Evolutionary conservation across 2,888 invertebrate genomes (phyloP), one percentile per base, ranked within the genome.

Genomic region (Phengaris alcon): DNA sequence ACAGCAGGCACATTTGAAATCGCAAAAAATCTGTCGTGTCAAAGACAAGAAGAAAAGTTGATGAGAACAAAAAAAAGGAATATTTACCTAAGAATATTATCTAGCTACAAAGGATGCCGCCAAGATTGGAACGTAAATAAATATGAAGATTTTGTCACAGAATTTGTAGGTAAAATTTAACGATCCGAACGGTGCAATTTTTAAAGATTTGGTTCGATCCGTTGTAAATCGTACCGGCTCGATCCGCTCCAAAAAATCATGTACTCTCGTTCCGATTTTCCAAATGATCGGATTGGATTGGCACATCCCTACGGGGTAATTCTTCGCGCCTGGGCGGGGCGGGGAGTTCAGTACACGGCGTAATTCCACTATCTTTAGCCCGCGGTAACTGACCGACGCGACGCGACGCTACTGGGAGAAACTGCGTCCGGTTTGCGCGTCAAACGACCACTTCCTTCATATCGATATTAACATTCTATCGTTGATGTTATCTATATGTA

Each of bases 331-430:
- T 68, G 73, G 52, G 64, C 46, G 48, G 75, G 64, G 76, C 76
- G 76, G 75, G 70, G 74, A 57, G 75, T 54, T 48, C 46, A 70
- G 51, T 12, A 70, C 70, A 48, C 83, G 87, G 83, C 87, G 89
- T 93, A 92, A 93, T 92, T 93, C 91, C 91, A 93, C 93, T 93
- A 93, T 93, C 91, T 93, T 91, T 93, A 93, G 93, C 88, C 85
- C 84, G 82, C 87, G 88, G 90, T 93, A 90, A 93, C 88, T 92
- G 93, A 93, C 92, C 93, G 22, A 22, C 22, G 0, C 93, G 22
- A 22, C 22, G 0, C 93, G 90, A 79, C 83, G 86, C 88, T 87
- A 86, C 87, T 84, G 87, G 88, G 90, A 90, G 90, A 91, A 91
- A 91, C 89, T 90, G 91, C 89, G 87, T 90, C 90, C 90, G 91